phyloP scores from a whole-genome alignment of 2,888 invertebrate species.

The Polyommatus icarus region DNA sequence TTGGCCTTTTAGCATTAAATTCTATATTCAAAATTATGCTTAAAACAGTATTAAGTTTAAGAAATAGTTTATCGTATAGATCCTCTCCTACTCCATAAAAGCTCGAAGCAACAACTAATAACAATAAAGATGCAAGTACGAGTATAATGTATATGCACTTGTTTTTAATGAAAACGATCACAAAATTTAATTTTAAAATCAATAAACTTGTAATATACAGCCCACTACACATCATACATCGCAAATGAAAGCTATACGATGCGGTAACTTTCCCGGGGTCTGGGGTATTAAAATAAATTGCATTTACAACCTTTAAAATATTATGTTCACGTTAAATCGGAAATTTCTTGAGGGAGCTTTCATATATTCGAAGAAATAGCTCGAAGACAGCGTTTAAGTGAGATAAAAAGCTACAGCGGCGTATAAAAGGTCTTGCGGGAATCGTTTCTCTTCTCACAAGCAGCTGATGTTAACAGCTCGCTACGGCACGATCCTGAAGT shows the following conservation, averaged over 20 bases:
- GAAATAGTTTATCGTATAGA: neutral
- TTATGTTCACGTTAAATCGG: slow-evolving; percentile 27
- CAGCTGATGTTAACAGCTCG: slow-evolving; percentile 47
- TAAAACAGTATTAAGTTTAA: neutral
- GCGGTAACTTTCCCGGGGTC: neutral
- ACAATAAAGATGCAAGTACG: no score
- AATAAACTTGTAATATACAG: neutral
- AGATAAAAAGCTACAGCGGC: slow-evolving; percentile 46
- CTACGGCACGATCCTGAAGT: slow-evolving; percentile 45
- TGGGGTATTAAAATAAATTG: slow-evolving; percentile 14
- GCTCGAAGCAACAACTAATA: neutral
- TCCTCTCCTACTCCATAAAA: neutral
- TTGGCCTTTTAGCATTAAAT: neutral
- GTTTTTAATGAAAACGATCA: no score
- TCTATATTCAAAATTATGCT: neutral
- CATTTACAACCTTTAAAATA: slow-evolving; percentile 29
- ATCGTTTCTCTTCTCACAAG: slow-evolving; percentile 45
- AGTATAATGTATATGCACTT: no score
- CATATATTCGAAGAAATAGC: slow-evolving; percentile 42
- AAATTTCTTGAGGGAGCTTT: slow-evolving; percentile 32
- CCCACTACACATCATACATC: neutral
- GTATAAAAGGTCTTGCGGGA: slow-evolving; percentile 48
- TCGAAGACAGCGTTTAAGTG: slow-evolving; percentile 46
- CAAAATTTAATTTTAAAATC: neutral
- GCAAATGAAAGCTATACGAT: neutral